These are phyloP conservation scores for Aleiodes leptofemur DNA, from an alignment of 2,888 invertebrate species.

Conservation along the genomic window DNA sequence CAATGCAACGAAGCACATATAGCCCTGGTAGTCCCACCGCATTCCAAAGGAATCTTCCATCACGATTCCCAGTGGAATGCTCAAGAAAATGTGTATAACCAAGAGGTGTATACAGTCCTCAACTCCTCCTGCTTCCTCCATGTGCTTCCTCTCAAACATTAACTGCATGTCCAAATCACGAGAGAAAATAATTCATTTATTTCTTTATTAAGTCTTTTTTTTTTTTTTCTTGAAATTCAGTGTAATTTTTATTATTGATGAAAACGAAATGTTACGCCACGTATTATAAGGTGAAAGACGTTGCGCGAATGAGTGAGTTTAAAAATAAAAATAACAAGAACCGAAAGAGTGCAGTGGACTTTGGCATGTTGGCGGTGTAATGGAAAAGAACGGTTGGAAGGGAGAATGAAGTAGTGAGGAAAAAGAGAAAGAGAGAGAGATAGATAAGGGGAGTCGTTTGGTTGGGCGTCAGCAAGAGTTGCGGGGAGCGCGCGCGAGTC, in stretches of 20 bases:
- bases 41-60: constrained; percentile 45
- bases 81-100: constrained; percentile 34
- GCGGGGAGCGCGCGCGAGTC: constrained; percentile 52
- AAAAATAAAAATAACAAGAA: constrained; percentile 35
- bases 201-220: not conserved
- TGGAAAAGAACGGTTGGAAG: constrained; percentile 1
- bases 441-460: constrained; percentile 38
- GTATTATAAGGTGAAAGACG: constrained; percentile 26
- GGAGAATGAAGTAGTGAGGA: constrained; percentile 23
- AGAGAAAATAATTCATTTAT: constrained; percentile 9
- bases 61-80: constrained; percentile 36
- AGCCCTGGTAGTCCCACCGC: constrained; percentile 1
- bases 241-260: constrained; percentile 31
- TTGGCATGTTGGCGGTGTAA: not conserved
- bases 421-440: constrained; percentile 23
- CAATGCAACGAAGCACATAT: constrained; percentile 8
- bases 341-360: constrained; percentile 34
- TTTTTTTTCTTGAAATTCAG: not conserved
- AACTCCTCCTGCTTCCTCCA: constrained; percentile 4
- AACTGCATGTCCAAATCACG: not conserved
- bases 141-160: not conserved
- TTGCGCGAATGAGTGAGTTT: constrained; percentile 26
- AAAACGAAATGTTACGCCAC: constrained; percentile 32
- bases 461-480: constrained; percentile 65
- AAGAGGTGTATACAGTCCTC: constrained; percentile 30